Evolutionary conservation across 2,797 vertebrate genomes (phyloP).

Genomic region (Phalloptychus januarius): DNA sequence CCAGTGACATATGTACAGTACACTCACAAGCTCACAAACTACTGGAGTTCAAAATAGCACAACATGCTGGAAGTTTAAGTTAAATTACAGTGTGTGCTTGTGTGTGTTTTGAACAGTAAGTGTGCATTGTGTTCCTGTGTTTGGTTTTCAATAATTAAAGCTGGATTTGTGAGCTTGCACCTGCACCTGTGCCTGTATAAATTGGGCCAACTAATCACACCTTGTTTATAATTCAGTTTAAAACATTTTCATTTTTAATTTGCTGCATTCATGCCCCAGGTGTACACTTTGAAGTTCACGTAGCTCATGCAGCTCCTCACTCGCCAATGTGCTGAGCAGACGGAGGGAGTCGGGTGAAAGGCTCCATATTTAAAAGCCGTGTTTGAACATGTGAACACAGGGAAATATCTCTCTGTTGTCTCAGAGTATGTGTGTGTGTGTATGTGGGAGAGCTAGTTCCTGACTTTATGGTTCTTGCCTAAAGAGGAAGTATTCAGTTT

Average conservation of each 20-base stretch:
- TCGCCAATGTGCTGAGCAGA: slow-evolving; percentile 27
- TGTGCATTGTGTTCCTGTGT: slow-evolving; percentile 23
- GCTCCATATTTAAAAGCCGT: slow-evolving; percentile 39
- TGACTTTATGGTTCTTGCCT: slow-evolving; percentile 31
- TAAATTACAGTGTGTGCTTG: background rate
- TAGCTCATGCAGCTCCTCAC: slow-evolving; percentile 18
- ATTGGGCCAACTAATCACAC: slow-evolving; percentile 48
- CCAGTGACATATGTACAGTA: slow-evolving; percentile 5
- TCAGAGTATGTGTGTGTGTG: background rate
- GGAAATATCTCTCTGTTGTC: slow-evolving; percentile 22
- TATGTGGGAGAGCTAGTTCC: slow-evolving; percentile 23
- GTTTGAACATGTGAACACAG: slow-evolving; percentile 21
- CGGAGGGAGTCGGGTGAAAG: slow-evolving; percentile 32
- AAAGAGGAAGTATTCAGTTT: slow-evolving; percentile 11
- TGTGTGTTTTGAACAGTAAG: slow-evolving; percentile 1
- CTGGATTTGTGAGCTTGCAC: slow-evolving; percentile 51
- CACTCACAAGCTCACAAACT: background rate
- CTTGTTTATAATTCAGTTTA: slow-evolving; percentile 48
- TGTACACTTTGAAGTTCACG: slow-evolving; percentile 65
- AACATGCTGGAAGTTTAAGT: slow-evolving; percentile 1
- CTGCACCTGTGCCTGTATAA: slow-evolving; percentile 39
- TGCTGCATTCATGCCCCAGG: slow-evolving; percentile 62
- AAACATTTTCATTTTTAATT: slow-evolving; percentile 63
- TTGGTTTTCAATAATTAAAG: slow-evolving; percentile 43
- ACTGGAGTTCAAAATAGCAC: slow-evolving; percentile 1